Percentiles rank a stretch among this genome's conserved stretches.
These are phyloP conservation scores for Callimorpha dominula DNA, from an alignment of 2,888 invertebrate species.

Conservation along the genomic window DNA sequence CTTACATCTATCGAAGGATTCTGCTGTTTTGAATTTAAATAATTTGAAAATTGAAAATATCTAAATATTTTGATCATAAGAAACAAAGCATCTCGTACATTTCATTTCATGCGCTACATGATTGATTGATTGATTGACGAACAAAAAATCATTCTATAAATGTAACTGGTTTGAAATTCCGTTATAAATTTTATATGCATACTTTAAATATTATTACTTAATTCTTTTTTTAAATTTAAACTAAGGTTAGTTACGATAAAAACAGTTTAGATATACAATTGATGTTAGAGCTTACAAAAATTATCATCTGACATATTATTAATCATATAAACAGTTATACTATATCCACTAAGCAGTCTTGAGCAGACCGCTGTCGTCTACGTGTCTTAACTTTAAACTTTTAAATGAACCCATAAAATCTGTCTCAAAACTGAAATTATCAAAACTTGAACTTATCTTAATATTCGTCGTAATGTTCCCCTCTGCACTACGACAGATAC, in stretches of 20 bases:
- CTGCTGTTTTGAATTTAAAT: neutral
- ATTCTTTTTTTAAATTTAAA: too few species aligned
- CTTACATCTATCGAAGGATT: neutral
- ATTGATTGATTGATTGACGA: neutral
- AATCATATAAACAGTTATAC: too few species aligned
- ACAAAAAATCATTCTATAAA: neutral
- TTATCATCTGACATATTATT: too few species aligned
- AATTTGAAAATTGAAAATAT: neutral
- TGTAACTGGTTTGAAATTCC: neutral
- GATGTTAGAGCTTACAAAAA: too few species aligned
- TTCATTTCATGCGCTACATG: neutral
- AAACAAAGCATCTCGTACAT: neutral
- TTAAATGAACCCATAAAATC: neutral
- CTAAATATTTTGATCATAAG: neutral
- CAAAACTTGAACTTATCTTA: neutral
- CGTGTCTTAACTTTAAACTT: neutral
- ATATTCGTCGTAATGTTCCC: neutral
- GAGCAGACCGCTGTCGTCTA: neutral
- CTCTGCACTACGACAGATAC: neutral
- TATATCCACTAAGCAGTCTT: too few species aligned
- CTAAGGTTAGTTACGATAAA: too few species aligned
- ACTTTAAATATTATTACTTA: neutral
- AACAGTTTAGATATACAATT: too few species aligned
- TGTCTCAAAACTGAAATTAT: neutral
- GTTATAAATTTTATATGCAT: neutral